phyloP scores from a whole-genome alignment of 2,113 vertebrate species.

The Dromas ardeola region DNA sequence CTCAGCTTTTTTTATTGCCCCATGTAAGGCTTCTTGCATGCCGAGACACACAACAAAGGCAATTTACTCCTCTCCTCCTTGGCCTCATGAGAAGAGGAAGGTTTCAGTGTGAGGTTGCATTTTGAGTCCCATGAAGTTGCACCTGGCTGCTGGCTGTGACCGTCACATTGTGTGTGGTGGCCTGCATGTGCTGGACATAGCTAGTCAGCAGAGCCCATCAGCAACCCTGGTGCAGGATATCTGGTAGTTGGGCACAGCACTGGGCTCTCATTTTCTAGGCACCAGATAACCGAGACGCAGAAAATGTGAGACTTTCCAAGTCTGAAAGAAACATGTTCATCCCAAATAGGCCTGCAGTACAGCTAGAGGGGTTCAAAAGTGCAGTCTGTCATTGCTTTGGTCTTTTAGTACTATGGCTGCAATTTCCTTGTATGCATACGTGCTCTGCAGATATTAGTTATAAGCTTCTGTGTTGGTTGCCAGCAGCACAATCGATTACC shows the following conservation, averaged over 20 bases:
- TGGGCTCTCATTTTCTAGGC: not conserved
- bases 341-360: not conserved
- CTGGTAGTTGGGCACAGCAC: not conserved
- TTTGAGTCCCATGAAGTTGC: not conserved
- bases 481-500: not conserved
- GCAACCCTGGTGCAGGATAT: not conserved
- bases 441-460: not conserved
- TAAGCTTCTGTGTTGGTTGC: not conserved
- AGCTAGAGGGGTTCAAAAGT: not conserved
- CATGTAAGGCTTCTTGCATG: not conserved
- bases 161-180: accelerated
- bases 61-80: not conserved
- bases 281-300: not conserved
- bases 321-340: not conserved
- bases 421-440: not conserved
- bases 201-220: not conserved
- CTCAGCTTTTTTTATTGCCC: not conserved
- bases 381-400: not conserved
- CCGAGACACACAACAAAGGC: not conserved
- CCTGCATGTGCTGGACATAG: accelerated
- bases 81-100: not conserved
- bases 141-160: not conserved
- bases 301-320: not conserved
- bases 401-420: not conserved
- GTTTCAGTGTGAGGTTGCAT: not conserved